Evolutionary conservation across 2,113 vertebrate species (phyloP).

Genomic region (Rhinopomastus cyanomelas): DNA sequence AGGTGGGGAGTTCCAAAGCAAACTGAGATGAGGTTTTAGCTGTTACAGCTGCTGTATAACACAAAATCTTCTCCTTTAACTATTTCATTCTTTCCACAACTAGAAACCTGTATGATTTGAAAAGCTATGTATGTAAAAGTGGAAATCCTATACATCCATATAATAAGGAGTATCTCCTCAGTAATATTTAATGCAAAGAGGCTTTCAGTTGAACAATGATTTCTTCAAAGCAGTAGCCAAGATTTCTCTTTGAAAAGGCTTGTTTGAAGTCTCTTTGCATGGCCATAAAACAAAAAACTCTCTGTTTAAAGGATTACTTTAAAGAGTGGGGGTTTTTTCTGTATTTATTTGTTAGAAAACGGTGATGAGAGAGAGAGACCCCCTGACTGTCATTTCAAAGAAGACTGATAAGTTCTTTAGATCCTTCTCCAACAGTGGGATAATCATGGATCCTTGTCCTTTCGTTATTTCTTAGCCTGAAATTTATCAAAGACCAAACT

Average conservation of each 20-base stretch:
- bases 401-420: constrained; percentile 51
- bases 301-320: constrained; percentile 56
- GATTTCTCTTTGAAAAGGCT: constrained; percentile 12
- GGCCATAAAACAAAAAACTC: constrained; percentile 46
- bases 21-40: not conserved
- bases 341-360: constrained; percentile 28
- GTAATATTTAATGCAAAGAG: constrained; percentile 18
- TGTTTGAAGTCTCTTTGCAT: constrained; percentile 29
- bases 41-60: not conserved
- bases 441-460: constrained; percentile 26
- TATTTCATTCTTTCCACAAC: not conserved
- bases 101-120: not conserved
- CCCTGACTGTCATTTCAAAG: constrained; percentile 42
- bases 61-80: not conserved
- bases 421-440: constrained; percentile 57
- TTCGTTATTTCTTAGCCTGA: constrained; percentile 24
- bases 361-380: not conserved
- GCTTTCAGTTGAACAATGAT: constrained; percentile 15
- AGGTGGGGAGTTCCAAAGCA: not conserved
- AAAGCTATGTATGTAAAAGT: not conserved
- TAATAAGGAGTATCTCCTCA: not conserved
- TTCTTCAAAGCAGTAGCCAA: constrained; percentile 46
- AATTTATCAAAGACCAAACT: constrained; percentile 42
- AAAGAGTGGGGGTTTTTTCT: not conserved
- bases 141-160: constrained; percentile 4